Evolutionary conservation across 30 jellyfish, hydroid and myxozoan genomes (phyloP).

Genomic region (Hydractinia symbiolongicarpus): DNA sequence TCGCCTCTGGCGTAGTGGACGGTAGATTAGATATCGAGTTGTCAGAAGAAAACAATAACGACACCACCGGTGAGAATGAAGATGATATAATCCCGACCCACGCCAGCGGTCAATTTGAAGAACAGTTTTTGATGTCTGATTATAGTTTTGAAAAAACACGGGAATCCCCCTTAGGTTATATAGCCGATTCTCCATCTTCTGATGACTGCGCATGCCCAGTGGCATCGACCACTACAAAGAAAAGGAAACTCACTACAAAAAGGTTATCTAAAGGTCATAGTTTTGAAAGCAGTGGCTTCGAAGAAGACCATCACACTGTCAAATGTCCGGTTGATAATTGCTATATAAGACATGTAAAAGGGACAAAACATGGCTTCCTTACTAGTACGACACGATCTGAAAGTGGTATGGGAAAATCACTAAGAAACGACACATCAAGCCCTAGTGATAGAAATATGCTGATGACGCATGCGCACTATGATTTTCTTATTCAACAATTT

Average conservation of each 20-base stretch:
- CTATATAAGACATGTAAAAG: conserved; percentile 5
- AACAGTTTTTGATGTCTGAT: not conserved
- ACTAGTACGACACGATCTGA: not conserved
- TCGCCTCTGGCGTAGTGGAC: not conserved
- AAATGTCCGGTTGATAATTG: conserved; percentile 42
- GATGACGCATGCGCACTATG: conserved; percentile 48
- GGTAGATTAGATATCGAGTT: conserved; percentile 2
- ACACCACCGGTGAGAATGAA: not conserved
- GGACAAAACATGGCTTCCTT: not conserved
- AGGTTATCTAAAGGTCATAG: conserved; percentile 43
- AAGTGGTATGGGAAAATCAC: too few species aligned
- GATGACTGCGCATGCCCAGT: not conserved
- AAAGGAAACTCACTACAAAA: not conserved
- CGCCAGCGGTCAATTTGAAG: not conserved
- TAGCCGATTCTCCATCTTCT: conserved; percentile 8
- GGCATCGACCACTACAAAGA: not conserved
- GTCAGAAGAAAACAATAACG: not conserved
- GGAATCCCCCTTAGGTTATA: not conserved
- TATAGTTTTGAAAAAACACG: not conserved
- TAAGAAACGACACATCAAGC: not conserved
- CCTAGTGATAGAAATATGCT: not conserved
- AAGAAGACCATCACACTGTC: conserved; percentile 54
- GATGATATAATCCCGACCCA: not conserved
- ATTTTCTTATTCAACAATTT: conserved; percentile 59
- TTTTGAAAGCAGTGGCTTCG: conserved; percentile 96